A percentile compares a stretch with the other conserved stretches of the same genome.
These are phyloP conservation scores for Mastomys coucha DNA, from an alignment of 2,113 vertebrate genomes.

Conservation along the genomic window DNA sequence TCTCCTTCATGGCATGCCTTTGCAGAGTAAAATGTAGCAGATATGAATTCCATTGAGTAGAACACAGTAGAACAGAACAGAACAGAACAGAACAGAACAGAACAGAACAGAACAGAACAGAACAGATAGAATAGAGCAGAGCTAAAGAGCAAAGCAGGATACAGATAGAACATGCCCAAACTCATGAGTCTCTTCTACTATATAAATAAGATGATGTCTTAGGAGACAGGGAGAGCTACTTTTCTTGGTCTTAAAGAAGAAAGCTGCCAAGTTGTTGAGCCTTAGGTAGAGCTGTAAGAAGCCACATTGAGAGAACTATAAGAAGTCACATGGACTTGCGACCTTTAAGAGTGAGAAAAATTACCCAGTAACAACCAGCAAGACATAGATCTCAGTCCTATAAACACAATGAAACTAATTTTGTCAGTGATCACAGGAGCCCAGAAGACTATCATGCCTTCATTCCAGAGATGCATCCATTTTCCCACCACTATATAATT, in stretches of 20 bases:
- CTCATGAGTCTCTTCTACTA: not conserved
- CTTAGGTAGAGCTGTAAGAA: not conserved
- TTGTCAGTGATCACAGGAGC: not conserved
- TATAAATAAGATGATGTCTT: not conserved
- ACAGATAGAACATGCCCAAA: not conserved
- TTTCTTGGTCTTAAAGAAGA: not conserved
- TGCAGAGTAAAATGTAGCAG: too few relatives aligned
- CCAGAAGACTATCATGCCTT: not conserved
- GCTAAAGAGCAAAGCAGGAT: not conserved
- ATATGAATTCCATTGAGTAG: not conserved
- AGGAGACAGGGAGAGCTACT: not conserved
- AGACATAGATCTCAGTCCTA: not conserved
- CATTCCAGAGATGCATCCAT: not conserved
- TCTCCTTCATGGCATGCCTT: too few relatives aligned
- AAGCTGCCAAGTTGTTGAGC: not conserved
- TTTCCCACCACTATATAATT: not conserved
- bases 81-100: not conserved
- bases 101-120: not conserved
- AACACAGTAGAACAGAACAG: not conserved
- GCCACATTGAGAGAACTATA: not conserved
- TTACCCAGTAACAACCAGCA: not conserved
- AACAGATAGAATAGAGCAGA: too few relatives aligned
- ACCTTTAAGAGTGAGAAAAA: not conserved
- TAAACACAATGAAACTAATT: not conserved
- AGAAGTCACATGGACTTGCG: not conserved